These are phyloP conservation scores for Pollenia griseotomentosa DNA, from an alignment of 2,888 invertebrate genomes.

Conservation along the genomic window DNA sequence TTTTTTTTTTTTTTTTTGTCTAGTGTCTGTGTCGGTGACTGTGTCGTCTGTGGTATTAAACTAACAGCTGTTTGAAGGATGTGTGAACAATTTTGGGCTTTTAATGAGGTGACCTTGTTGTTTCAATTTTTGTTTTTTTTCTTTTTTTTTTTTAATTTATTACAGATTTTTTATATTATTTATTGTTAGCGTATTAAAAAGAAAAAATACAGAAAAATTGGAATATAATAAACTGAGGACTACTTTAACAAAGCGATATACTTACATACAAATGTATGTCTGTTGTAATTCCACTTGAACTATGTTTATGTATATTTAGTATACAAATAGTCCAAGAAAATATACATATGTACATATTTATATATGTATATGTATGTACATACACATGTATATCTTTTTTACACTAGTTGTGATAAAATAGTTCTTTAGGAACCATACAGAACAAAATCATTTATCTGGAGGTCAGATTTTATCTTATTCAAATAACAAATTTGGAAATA, in stretches of 20 bases:
- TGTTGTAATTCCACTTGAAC: too few relatives aligned
- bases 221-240: background rate
- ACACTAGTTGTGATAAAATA: too few relatives aligned
- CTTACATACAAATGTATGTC: too few relatives aligned
- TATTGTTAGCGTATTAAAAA: background rate
- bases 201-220: background rate
- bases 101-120: constrained; percentile 69
- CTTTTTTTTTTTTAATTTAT: constrained; percentile 22
- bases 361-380: too few relatives aligned
- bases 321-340: too few relatives aligned
- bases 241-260: background rate
- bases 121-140: constrained; percentile 22
- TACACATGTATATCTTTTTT: too few relatives aligned
- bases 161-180: constrained; percentile 26
- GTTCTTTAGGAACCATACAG: too few relatives aligned
- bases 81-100: constrained; percentile 43
- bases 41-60: constrained; percentile 48
- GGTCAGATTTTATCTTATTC: too few relatives aligned
- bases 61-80: constrained; percentile 69
- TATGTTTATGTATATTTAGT: too few relatives aligned
- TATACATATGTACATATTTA: too few relatives aligned
- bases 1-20: constrained; percentile 13
- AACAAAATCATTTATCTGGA: too few relatives aligned
- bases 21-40: constrained; percentile 37
- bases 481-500: too few relatives aligned